phyloP scores from a whole-genome alignment of 2,113 vertebrate species.

The Seriola quinqueradiata region DNA sequence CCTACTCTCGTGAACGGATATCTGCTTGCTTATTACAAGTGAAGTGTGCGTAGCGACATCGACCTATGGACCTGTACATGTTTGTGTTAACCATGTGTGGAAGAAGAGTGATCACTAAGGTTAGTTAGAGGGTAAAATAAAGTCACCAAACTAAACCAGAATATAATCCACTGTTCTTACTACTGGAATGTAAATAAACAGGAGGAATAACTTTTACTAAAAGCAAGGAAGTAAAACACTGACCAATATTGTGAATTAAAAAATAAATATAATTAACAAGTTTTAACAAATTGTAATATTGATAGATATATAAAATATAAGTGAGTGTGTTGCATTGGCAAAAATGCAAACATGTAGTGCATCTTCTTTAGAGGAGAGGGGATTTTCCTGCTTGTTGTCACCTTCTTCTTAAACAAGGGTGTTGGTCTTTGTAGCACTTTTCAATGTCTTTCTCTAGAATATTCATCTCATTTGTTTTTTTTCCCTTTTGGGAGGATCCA shows the following conservation, averaged over 20 bases:
- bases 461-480: not conserved
- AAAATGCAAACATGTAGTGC: conserved; percentile 3
- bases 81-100: not conserved
- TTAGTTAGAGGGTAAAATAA: not conserved
- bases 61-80: not conserved
- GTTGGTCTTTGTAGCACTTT: conserved; percentile 44
- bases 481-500: conserved; percentile 6
- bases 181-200: conserved; percentile 59
- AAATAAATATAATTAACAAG: conserved; percentile 43
- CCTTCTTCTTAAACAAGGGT: conserved; percentile 9
- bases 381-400: not conserved
- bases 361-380: conserved; percentile 21
- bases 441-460: conserved; percentile 7
- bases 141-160: conserved; percentile 28
- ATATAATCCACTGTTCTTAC: conserved; percentile 23
- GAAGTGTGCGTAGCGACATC: not conserved
- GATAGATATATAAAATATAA: conserved; percentile 38
- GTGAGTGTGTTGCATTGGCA: conserved; percentile 48
- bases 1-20: not conserved
- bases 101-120: not conserved
- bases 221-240: conserved; percentile 34
- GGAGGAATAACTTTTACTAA: conserved; percentile 12
- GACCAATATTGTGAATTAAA: conserved; percentile 40
- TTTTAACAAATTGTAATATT: conserved; percentile 44
- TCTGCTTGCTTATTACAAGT: not conserved